Conservation (phyloP, 2,797 vertebrate species). For the Periparus ater region DNA sequence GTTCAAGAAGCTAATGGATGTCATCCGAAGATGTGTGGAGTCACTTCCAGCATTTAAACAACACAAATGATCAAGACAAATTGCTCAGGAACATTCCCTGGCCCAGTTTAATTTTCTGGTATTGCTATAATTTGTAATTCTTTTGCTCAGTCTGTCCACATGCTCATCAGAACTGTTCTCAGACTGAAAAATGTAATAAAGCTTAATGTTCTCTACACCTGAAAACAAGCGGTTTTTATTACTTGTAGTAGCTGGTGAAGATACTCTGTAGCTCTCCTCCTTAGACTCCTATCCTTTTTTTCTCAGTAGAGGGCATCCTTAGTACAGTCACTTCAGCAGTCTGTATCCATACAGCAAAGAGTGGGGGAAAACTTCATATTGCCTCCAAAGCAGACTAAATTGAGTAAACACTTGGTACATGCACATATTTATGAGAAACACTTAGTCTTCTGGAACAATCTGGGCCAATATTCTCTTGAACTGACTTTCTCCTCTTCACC, state of each 20-base stretch:
- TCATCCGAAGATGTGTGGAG: neutral
- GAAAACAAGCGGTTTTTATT: neutral
- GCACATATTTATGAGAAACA: neutral
- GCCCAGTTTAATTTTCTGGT: neutral
- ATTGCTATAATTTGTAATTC: neutral
- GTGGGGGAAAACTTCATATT: neutral
- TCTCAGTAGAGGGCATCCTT: slow-evolving; percentile 71
- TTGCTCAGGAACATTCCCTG: neutral
- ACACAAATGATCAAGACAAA: neutral
- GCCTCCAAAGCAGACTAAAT: slow-evolving; percentile 7
- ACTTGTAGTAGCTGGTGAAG: neutral
- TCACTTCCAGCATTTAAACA: neutral
- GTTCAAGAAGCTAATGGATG: neutral
- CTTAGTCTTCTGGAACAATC: neutral
- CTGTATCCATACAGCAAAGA: neutral
- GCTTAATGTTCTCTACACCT: neutral
- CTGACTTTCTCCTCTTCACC: neutral
- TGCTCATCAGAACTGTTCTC: neutral
- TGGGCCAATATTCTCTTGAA: neutral
- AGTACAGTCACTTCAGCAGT: slow-evolving; percentile 48
- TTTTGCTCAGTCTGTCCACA: neutral
- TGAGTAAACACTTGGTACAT: neutral
- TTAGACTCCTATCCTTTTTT: slow-evolving; percentile 35
- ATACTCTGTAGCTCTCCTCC: neutral
- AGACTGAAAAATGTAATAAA: neutral